Evolutionary conservation across 2,888 invertebrate genomes (phyloP).

Genomic region (Hemicrepidius hirtus): DNA sequence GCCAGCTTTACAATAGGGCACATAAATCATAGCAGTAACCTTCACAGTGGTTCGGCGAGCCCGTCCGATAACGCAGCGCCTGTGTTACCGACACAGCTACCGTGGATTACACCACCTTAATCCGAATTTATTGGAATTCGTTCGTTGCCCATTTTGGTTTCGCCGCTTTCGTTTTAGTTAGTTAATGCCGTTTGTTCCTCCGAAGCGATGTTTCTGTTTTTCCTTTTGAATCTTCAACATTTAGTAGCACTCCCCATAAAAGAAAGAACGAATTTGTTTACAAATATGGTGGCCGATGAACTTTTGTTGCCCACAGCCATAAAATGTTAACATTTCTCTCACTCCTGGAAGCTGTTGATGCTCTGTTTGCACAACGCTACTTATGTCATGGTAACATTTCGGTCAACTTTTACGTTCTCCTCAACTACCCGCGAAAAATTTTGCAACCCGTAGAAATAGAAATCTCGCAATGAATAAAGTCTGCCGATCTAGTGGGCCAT

Average conservation of each 20-base stretch:
- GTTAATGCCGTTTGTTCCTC: constrained; percentile 54
- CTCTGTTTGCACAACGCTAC: no score
- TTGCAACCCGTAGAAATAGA: no score
- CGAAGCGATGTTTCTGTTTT: constrained; percentile 13
- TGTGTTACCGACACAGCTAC: constrained; percentile 66
- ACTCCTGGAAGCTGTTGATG: no score
- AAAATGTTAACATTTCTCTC: no score
- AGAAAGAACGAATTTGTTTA: constrained; percentile 33
- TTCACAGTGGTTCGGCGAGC: constrained; percentile 59
- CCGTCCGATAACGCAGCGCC: constrained; percentile 61
- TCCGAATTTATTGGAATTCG: constrained; percentile 70
- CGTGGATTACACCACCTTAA: constrained; percentile 70
- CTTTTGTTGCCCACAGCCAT: not conserved
- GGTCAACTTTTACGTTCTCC: no score
- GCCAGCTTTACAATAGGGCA: constrained; percentile 62
- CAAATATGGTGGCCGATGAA: constrained; percentile 37
- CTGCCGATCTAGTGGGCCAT: no score
- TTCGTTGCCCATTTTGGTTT: constrained; percentile 47
- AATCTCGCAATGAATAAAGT: no score
- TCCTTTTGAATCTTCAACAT: not conserved
- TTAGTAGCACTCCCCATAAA: not conserved
- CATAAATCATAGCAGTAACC: constrained; percentile 64
- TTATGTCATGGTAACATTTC: not conserved
- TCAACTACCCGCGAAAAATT: no score
- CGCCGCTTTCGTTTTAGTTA: constrained; percentile 56